A percentile compares a stretch with the other conserved stretches of the same genome.
These are phyloP conservation scores for Sphenopsis melanotis DNA, from an alignment of 2,797 vertebrate species.

Conservation along the genomic window DNA sequence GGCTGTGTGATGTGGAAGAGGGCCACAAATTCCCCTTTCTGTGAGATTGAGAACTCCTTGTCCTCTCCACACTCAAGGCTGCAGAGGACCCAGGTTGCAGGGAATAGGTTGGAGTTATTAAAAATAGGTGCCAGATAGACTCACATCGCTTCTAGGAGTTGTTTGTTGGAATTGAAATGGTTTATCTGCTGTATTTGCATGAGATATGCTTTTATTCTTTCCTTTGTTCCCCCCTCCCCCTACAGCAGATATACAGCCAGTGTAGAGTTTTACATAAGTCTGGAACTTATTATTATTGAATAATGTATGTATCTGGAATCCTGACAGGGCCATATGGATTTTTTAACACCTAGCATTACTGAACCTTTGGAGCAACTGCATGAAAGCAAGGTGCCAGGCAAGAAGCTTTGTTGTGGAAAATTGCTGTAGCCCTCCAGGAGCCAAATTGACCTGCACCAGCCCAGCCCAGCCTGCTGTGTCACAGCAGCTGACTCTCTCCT, in stretches of 20 bases:
- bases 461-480: background rate
- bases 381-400: rapidly evolving
- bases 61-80: rapidly evolving
- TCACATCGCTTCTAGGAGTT: background rate
- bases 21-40: background rate
- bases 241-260: background rate
- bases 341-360: background rate
- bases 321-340: background rate
- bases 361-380: background rate
- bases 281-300: background rate
- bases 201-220: background rate
- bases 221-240: background rate
- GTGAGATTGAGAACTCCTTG: rapidly evolving
- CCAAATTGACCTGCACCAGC: background rate
- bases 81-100: background rate
- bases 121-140: background rate
- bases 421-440: background rate
- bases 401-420: background rate
- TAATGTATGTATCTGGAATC: background rate
- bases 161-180: background rate
- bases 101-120: background rate
- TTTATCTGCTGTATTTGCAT: background rate
- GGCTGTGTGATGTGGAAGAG: background rate
- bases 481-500: background rate
- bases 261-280: background rate